These are phyloP conservation scores for Acleris emargana DNA, from an alignment of 2,888 invertebrate species.

Conservation along the genomic window DNA sequence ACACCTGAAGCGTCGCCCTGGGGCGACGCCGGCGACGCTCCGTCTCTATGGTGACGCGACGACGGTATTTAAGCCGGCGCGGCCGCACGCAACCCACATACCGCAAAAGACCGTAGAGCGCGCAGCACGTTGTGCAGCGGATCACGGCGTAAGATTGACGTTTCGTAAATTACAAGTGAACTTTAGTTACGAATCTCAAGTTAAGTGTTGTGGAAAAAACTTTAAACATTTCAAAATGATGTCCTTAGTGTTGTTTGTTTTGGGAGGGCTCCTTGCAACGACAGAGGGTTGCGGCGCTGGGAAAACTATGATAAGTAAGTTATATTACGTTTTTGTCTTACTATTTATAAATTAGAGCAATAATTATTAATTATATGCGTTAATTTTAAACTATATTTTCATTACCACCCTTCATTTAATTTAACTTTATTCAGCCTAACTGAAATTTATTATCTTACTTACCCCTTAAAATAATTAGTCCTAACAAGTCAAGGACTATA, in stretches of 20 bases:
- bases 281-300: constrained; percentile 78
- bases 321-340: constrained; percentile 26
- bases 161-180: constrained; percentile 81
- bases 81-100: constrained; percentile 59
- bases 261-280: constrained; percentile 70
- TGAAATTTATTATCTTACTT: too few species aligned
- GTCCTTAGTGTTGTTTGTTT: constrained; percentile 81
- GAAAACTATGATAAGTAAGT: constrained; percentile 79
- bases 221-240: constrained; percentile 65
- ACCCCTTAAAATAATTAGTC: background rate
- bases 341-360: background rate
- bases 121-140: constrained; percentile 80
- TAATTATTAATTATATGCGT: background rate
- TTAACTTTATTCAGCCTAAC: too few species aligned
- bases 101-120: constrained; percentile 76
- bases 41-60: constrained; percentile 74
- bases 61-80: constrained; percentile 69
- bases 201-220: constrained; percentile 75
- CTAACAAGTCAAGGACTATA: background rate
- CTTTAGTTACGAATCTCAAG: constrained; percentile 81
- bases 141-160: constrained; percentile 78
- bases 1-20: constrained; percentile 3
- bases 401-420: too few species aligned
- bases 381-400: too few species aligned
- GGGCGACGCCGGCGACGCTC: constrained; percentile 62